Base-by-base conservation (phyloP, 2,888 invertebrate species). In the Heliconius aoede region DNA sequence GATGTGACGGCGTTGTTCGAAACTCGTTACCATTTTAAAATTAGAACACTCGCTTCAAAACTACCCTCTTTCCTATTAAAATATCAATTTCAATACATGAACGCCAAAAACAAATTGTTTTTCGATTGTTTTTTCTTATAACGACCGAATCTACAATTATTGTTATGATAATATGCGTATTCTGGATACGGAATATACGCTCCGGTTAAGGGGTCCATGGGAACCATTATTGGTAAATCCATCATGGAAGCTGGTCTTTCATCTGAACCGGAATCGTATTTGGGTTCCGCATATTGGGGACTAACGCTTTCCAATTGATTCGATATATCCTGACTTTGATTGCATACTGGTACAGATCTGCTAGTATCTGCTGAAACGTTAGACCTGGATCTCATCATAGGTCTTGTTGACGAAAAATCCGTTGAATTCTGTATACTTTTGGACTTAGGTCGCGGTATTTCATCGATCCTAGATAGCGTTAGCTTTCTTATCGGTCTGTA, bases 61-160 rank as follows among this genome's bases (percentile, higher is more conserved):
- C 64, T 32, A 32, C 65, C 65, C 65, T 36, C 15, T 24, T 24
- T 15, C 15, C 24, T 15, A 40, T 24, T 65, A 2, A 64, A 15
- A 8, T 60, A 58, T 58, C 7, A 21, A 13, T 24, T 65, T 65
- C 15, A 95, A 87, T 95, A 95, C 93, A 95, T 94, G 87, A 95
- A 95, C 83, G 95, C 95, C 85, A 95, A 85, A 86, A 94, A 95
- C 84, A 95, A 85, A 84, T 94, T 95, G 85, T 86, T 94, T 78
- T 89, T 89, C 81, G 83, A 76, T 81, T 64, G 73, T n/a, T 88
- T 91, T 79, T 85, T 89, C 82, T 87, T 90, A 81, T 84, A 86
- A 61, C 88, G 87, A 80, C 84, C 86, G 73, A 90, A 81, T 71
- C 88, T 84, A 81, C 89, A 86, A 72, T 85, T 86, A 72, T 90